Base-by-base conservation (phyloP, 2,797 vertebrate species). In the Etheostoma perlongum region DNA sequence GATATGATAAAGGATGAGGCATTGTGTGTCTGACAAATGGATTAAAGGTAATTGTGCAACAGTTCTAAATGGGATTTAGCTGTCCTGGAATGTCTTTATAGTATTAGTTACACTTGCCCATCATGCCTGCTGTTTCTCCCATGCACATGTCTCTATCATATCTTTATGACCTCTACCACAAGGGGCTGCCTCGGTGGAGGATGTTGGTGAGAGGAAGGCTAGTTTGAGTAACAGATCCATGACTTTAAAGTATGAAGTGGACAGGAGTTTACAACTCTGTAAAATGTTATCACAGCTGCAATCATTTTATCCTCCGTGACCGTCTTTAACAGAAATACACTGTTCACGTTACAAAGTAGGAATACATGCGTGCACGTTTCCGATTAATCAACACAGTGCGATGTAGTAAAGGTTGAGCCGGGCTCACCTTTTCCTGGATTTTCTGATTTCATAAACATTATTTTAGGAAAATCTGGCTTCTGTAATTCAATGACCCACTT, bases 401-500 rank as follows among this genome's bases (percentile, higher is more conserved):
- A 9, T 36, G 33, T 36, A 7, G 33, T 7, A 9, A 36, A 36
- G 33, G 2, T 36, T 40, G 10, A 40, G 9, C 12, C 40, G 36
- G n/a, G 7, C 52, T 51, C 53, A 18, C 0, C 14, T 40, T 48
- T 30, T 27, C 16, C 15, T 0, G 0, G 6, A n/a, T 57, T 25
- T 25, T 19, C 19, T 42, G 8, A 42, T 51, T 71, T 60, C 21
- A 1, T 59, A 7, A 40, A 54, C 9, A 40, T 10, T 36, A 36
- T 36, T 2, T 67, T 23, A 12, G 0, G 4, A 40, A 40, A 40
- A 40, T 9, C 36, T 40, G 36, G 36, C 9, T 40, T 40, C 10
- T 40, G 9, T 40, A 40, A 40, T 40, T 40, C 36, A 53, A 2
- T 25, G n/a, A 64, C 81, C 82, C 52, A 25, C 54, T 18, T 63